Evolutionary conservation across 2,797 vertebrate species (phyloP).

Genomic region (Apodemus agrarius): DNA sequence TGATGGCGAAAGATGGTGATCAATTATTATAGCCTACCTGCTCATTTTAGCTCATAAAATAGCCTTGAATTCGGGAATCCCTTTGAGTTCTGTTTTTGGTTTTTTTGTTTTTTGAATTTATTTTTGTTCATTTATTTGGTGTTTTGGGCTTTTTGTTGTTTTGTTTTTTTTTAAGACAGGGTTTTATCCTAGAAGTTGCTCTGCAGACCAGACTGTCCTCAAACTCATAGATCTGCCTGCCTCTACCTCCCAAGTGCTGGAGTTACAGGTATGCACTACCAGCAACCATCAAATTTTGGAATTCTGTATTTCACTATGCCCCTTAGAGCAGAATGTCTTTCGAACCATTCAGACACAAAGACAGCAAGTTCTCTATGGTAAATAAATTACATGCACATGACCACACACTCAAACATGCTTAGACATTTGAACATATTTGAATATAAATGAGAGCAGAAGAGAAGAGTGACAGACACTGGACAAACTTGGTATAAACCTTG

Average conservation of each 20-base stretch:
- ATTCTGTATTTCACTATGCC: not conserved
- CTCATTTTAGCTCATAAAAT: constrained; percentile 33
- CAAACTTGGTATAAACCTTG: constrained; percentile 1
- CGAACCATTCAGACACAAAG: not conserved
- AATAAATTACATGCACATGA: not conserved
- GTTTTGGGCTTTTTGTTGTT: no score
- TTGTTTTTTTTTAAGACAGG: not conserved
- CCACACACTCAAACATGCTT: not conserved
- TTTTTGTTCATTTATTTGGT: no score
- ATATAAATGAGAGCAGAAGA: not conserved
- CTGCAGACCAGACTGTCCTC: not conserved
- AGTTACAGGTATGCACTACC: not conserved
- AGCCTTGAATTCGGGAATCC: not conserved
- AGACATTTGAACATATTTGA: not conserved
- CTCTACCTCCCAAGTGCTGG: not conserved
- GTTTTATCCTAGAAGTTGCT: not conserved
- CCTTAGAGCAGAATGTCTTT: constrained; percentile 11
- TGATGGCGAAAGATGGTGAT: not conserved
- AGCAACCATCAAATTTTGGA: not conserved
- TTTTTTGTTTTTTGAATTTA: no score
- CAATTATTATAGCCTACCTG: not conserved
- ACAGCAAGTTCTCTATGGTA: not conserved
- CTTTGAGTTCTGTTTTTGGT: not conserved
- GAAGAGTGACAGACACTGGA: not conserved
- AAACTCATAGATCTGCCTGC: not conserved